Percentiles rank a stretch among this genome's conserved stretches.
These are phyloP conservation scores for Panagrolaimus sp. DNA, from an alignment of 1,140 invertebrate genomes.

Conservation along the genomic window DNA sequence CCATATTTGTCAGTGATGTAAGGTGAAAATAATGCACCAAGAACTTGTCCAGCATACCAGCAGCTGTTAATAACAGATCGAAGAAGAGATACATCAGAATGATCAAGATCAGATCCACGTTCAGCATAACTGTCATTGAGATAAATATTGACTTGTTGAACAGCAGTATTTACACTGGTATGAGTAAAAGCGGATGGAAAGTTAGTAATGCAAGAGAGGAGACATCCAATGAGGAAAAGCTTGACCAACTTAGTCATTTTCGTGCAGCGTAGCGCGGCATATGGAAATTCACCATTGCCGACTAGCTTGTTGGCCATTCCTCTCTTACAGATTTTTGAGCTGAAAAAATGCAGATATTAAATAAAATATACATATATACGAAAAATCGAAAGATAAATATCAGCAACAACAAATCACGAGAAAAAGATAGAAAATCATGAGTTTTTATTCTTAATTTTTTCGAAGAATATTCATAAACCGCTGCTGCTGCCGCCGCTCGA, in stretches of 20 bases:
- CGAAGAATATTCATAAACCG: too few species aligned
- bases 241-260: constrained; percentile 6
- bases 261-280: constrained; percentile 3
- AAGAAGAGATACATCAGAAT: constrained; percentile 65
- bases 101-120: constrained; percentile 70
- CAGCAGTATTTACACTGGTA: constrained; percentile 60
- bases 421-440: background rate
- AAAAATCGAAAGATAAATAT: background rate
- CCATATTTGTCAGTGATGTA: constrained; percentile 51
- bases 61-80: constrained; percentile 30
- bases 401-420: background rate
- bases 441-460: background rate
- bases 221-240: constrained; percentile 42
- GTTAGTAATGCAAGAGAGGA: constrained; percentile 56
- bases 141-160: constrained; percentile 92
- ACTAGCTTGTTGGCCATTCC: constrained; percentile 13
- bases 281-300: background rate
- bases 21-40: constrained; percentile 52
- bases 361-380: background rate
- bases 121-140: constrained; percentile 81
- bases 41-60: constrained; percentile 59
- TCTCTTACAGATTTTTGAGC: background rate
- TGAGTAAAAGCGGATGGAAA: constrained; percentile 45
- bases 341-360: background rate
- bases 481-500: background rate